Evolutionary conservation across 1,140 invertebrate species (phyloP), one percentile per base, ranked within the genome.

Genomic region (Drosophila rhopaloa): DNA sequence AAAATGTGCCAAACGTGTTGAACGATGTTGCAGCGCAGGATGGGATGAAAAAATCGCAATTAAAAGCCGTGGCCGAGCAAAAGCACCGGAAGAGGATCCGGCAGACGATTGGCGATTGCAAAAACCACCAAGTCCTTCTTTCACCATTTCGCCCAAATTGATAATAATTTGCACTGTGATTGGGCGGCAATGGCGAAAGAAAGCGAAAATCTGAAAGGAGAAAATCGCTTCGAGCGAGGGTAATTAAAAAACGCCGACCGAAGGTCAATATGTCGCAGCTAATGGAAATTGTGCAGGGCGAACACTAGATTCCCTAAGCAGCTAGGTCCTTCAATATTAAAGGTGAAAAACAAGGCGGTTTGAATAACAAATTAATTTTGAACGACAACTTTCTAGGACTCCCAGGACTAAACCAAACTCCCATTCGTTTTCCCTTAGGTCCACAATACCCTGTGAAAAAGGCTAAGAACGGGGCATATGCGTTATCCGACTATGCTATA

Each of bases 131-230:
- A 60, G 13, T 24, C 19, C 29, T 24, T 4, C 27, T 10, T 7
- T 16, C 62, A 48, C 80, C 47, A 37, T 44, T 68, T 67, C 71
- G 70, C 37, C 68, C 76, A 86, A 86, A 88, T 88, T 88, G 86
- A 86, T 86, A 83, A 86, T 86, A 86, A 86, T 86, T 86, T 88
- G 71, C 62, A 59, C 71, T 71, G 71, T 86, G 83, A 88, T 82
- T 81, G 79, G 65, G 57, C 58, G 43, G 46, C 59, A 50, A 27
- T 51, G 65, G 65, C 9, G 9, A 62, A 41, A 44, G 40, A 67
- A 40, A n/a, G 37, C 14, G 55, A 65, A 62, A 59, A 14, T 44
- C 44, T 27, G 32, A 37, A 32, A 27, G 13, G 51, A 46, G 14
- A 19, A 19, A 78, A 79, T 57, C 55, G 48, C 74, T 57, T 16